Conservation (phyloP, 2,797 vertebrate species). For the Momotus momota region DNA sequence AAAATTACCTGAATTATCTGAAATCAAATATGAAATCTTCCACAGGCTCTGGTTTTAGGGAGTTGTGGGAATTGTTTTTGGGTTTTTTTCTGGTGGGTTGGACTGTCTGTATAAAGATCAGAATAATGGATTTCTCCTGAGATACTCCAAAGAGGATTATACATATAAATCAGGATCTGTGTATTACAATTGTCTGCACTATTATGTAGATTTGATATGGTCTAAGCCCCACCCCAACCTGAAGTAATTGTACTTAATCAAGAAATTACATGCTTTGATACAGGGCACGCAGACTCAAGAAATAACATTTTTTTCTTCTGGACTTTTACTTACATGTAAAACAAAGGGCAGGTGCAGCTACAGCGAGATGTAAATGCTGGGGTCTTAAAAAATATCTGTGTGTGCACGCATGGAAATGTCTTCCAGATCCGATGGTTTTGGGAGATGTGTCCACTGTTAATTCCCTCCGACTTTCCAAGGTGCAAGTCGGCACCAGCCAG, state of each 20-base stretch:
- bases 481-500: rapidly evolving
- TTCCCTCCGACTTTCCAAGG: neutral
- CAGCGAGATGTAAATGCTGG: neutral
- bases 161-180: neutral
- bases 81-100: neutral
- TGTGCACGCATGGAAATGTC: rapidly evolving
- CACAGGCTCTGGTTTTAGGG: neutral
- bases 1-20: neutral
- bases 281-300: neutral
- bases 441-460: rapidly evolving
- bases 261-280: neutral
- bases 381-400: neutral
- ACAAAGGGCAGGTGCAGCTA: neutral
- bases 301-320: neutral
- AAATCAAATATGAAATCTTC: neutral
- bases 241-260: neutral
- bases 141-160: slow-evolving; percentile 38
- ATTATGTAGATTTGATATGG: neutral
- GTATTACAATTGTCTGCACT: neutral
- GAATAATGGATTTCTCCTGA: neutral
- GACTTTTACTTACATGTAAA: neutral
- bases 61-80: neutral
- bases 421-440: rapidly evolving
- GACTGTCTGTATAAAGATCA: neutral
- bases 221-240: neutral